These are phyloP conservation scores for Geococcyx californianus DNA, from an alignment of 2,113 vertebrate species.

Conservation along the genomic window DNA sequence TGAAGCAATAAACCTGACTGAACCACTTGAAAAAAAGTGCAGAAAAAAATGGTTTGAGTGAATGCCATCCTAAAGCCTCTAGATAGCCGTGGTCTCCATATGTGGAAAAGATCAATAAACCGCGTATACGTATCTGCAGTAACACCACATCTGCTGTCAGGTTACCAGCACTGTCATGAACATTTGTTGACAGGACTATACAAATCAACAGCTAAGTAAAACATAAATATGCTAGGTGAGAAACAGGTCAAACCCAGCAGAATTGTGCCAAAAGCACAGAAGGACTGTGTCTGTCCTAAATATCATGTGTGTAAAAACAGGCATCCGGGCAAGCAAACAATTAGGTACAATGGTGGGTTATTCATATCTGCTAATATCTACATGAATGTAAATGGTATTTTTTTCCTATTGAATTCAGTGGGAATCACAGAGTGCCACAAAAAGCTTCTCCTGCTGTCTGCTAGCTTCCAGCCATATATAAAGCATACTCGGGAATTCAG, in stretches of 20 bases:
- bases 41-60: not conserved
- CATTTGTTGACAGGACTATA: not conserved
- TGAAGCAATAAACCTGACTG: not conserved
- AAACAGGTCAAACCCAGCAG: not conserved
- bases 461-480: no score
- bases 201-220: not conserved
- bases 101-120: not conserved
- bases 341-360: not conserved
- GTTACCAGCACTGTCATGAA: not conserved
- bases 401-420: not conserved
- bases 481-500: not conserved
- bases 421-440: not conserved
- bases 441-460: no score
- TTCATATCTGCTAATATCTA: not conserved
- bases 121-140: rapidly evolving
- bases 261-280: not conserved
- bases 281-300: not conserved
- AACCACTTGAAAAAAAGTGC: not conserved
- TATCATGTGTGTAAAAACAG: rapidly evolving
- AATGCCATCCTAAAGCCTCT: not conserved
- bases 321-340: not conserved
- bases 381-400: not conserved
- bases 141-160: not conserved
- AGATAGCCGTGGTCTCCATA: not conserved
- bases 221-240: not conserved